Conservation (phyloP, 2,113 vertebrate genomes). For the Passerina amoena region DNA sequence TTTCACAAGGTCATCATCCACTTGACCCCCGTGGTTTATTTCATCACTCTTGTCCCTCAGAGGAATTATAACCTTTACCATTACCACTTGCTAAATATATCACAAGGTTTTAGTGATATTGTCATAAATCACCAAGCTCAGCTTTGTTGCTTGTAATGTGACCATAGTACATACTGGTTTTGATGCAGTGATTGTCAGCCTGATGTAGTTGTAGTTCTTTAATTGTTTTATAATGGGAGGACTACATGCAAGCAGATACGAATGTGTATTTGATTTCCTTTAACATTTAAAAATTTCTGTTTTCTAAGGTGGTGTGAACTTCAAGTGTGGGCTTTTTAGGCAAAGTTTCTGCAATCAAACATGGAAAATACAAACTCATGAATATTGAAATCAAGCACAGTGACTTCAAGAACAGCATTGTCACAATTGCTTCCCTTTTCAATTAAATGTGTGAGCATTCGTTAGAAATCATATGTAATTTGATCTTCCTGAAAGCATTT, state of each 20-base stretch:
- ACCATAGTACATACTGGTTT: not conserved
- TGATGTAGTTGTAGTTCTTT: not conserved
- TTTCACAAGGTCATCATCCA: constrained; percentile 64
- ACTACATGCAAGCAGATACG: not conserved
- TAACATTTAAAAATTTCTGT: not conserved
- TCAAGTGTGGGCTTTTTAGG: not conserved
- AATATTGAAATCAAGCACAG: not conserved
- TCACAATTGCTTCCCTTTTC: not conserved
- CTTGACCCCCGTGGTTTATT: constrained; percentile 63
- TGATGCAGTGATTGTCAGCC: not conserved
- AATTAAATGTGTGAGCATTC: not conserved
- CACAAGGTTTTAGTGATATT: constrained; percentile 53
- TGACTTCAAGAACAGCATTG: not conserved
- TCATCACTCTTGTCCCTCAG: constrained; percentile 55
- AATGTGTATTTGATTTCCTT: not conserved
- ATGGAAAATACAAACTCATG: not conserved
- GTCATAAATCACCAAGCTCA: constrained; percentile 44
- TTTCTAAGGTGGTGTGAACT: not conserved
- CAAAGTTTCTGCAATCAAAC: not conserved
- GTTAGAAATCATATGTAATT: not conserved
- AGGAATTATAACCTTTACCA: constrained; percentile 66
- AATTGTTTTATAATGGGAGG: not conserved
- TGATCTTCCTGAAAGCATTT: not conserved
- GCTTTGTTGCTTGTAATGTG: constrained; percentile 8
- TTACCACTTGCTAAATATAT: constrained; percentile 58